Evolutionary conservation across 2,888 invertebrate genomes (phyloP).

Genomic region (Melanophora roralis): DNA sequence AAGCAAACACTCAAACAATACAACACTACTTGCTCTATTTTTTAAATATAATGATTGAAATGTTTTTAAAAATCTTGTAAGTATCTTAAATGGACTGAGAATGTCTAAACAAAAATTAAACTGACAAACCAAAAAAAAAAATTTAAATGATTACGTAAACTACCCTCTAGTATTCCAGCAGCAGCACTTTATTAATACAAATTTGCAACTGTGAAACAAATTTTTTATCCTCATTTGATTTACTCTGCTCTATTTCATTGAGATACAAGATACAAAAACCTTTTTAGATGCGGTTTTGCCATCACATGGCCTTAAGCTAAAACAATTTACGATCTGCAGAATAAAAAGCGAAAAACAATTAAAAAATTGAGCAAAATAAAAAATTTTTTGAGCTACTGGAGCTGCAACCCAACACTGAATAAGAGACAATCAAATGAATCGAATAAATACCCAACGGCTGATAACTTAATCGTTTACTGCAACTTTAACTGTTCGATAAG

Average conservation of each 20-base stretch:
- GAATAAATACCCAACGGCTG: slow-evolving; percentile 52
- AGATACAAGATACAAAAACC: slow-evolving; percentile 21
- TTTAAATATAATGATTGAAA: slow-evolving; percentile 36
- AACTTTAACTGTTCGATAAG: neutral
- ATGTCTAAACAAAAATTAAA: slow-evolving; percentile 18
- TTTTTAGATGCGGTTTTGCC: slow-evolving; percentile 6
- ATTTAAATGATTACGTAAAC: neutral
- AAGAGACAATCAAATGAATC: slow-evolving; percentile 22
- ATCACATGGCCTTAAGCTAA: slow-evolving; percentile 10
- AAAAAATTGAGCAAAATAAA: slow-evolving; percentile 37
- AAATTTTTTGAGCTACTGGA: slow-evolving; percentile 1
- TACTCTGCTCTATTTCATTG: slow-evolving; percentile 26
- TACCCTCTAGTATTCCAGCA: neutral
- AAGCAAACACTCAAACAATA: neutral
- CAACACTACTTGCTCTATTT: slow-evolving; percentile 40
- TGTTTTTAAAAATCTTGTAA: slow-evolving; percentile 49
- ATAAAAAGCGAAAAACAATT: slow-evolving; percentile 16
- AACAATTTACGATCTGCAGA: slow-evolving; percentile 23
- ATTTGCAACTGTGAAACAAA: slow-evolving; percentile 41
- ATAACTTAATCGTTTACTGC: slow-evolving; percentile 52
- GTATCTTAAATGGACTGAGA: slow-evolving; percentile 54
- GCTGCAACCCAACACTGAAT: neutral
- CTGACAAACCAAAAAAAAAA: neutral
- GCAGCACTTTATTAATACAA: slow-evolving; percentile 17
- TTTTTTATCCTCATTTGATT: slow-evolving; percentile 13